These are phyloP conservation scores for Pseudoatta argentina DNA, from an alignment of 1,140 invertebrate genomes.

Conservation along the genomic window DNA sequence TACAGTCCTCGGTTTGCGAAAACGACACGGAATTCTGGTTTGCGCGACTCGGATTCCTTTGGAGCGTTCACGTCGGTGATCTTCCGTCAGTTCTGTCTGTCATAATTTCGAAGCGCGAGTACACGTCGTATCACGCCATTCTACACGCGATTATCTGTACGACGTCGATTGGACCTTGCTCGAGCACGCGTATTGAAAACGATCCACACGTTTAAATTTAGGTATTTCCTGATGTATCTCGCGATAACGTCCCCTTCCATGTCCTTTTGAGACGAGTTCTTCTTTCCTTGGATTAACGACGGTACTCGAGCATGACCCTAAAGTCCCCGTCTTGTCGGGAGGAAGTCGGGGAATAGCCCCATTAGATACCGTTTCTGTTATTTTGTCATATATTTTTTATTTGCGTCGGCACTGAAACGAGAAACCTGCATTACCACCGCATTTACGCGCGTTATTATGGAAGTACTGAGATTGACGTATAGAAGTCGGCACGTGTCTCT, in stretches of 20 bases:
- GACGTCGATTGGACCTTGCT: slow-evolving; percentile 12
- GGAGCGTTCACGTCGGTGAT: not conserved
- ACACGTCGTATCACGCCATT: slow-evolving; percentile 38
- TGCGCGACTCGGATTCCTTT: too few relatives aligned
- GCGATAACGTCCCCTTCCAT: too few relatives aligned
- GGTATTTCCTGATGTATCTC: not conserved
- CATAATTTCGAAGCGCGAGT: slow-evolving; percentile 45
- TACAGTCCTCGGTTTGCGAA: not conserved
- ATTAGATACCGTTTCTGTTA: not conserved
- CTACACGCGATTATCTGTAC: slow-evolving; percentile 34
- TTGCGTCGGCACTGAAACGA: not conserved
- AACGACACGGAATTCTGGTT: too few relatives aligned
- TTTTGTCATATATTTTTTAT: not conserved
- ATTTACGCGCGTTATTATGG: not conserved
- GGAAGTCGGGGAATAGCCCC: not conserved
- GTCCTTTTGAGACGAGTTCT: not conserved
- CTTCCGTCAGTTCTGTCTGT: not conserved
- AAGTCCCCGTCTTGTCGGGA: not conserved
- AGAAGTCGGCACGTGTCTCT: not conserved
- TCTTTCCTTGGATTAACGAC: not conserved
- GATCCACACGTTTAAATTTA: not conserved
- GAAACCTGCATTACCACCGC: not conserved
- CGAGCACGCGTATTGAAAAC: slow-evolving; percentile 29
- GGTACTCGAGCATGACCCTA: not conserved
- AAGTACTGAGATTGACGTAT: not conserved